phyloP scores from a whole-genome alignment of 2,797 vertebrate species.

The Acomys russatus region DNA sequence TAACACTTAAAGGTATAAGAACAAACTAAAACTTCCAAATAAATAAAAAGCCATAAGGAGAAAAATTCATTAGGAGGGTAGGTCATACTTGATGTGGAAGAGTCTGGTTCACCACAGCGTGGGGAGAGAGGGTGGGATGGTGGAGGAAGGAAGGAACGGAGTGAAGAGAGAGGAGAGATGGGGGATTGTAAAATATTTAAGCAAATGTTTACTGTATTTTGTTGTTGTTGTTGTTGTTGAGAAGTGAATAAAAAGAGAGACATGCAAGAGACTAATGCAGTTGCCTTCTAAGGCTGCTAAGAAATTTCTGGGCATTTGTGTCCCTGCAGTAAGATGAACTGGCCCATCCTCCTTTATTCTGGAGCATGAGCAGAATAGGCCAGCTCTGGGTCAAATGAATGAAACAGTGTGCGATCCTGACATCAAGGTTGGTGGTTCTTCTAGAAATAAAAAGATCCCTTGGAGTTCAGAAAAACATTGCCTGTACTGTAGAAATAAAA shows the following conservation, averaged over 20 bases:
- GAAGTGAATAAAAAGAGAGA: background rate
- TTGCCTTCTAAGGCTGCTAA: background rate
- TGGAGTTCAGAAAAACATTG: background rate
- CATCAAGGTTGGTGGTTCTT: background rate
- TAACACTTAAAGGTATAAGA: background rate
- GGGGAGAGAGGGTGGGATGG: no score
- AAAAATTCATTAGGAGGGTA: background rate
- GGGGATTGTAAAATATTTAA: no score
- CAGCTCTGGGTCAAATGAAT: background rate
- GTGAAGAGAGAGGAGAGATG: background rate
- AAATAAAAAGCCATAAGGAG: background rate
- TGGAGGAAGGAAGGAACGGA: background rate
- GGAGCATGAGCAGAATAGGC: no score
- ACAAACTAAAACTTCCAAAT: background rate
- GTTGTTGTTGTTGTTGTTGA: background rate
- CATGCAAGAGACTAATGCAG: background rate
- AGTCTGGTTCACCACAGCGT: background rate
- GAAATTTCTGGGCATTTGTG: background rate
- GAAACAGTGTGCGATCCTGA: background rate
- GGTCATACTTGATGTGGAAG: background rate
- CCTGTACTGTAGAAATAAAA: slow-evolving; percentile 4
- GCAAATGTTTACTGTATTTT: background rate
- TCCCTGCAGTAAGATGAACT: background rate
- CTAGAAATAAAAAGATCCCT: background rate
- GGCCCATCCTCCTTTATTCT: background rate